These are phyloP conservation scores for Sandelia bainsii DNA, from an alignment of 2,797 vertebrate species.

Conservation along the genomic window DNA sequence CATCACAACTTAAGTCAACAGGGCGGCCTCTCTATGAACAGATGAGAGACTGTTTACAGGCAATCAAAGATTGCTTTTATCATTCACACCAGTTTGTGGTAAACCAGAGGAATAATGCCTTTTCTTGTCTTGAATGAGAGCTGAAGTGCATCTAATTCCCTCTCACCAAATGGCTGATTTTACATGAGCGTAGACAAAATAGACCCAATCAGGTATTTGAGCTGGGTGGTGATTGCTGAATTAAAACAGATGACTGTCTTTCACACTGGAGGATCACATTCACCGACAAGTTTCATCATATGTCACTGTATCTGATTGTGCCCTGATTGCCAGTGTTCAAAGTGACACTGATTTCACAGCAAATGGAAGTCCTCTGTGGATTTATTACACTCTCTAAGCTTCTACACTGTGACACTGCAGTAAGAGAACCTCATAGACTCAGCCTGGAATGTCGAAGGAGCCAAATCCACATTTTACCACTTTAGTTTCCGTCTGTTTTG, in stretches of 20 bases:
- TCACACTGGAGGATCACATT: constrained; percentile 56
- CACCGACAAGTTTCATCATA: constrained; percentile 29
- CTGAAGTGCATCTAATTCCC: constrained; percentile 46
- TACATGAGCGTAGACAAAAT: constrained; percentile 53
- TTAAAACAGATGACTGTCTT: constrained; percentile 58
- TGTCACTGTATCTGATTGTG: constrained; percentile 51
- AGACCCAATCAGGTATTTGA: constrained; percentile 62
- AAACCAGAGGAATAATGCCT: constrained; percentile 54
- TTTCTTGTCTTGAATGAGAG: constrained; percentile 40
- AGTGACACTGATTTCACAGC: constrained; percentile 51
- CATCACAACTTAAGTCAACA: constrained; percentile 53
- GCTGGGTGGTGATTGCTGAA: constrained; percentile 58
- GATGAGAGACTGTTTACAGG: constrained; percentile 65
- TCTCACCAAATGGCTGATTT: constrained; percentile 35
- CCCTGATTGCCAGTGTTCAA: constrained; percentile 61
- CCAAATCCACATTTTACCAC: constrained; percentile 20
- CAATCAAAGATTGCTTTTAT: constrained; percentile 61
- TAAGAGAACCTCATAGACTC: not conserved
- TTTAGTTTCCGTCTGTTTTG: constrained; percentile 9
- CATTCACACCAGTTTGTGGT: constrained; percentile 21
- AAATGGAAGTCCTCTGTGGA: constrained; percentile 39
- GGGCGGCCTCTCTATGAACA: constrained; percentile 42
- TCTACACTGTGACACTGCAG: not conserved
- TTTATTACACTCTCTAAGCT: constrained; percentile 19
- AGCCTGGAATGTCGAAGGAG: constrained; percentile 3